Base-by-base conservation (phyloP, 2,888 invertebrate genomes). In the Bombylius discolor region DNA sequence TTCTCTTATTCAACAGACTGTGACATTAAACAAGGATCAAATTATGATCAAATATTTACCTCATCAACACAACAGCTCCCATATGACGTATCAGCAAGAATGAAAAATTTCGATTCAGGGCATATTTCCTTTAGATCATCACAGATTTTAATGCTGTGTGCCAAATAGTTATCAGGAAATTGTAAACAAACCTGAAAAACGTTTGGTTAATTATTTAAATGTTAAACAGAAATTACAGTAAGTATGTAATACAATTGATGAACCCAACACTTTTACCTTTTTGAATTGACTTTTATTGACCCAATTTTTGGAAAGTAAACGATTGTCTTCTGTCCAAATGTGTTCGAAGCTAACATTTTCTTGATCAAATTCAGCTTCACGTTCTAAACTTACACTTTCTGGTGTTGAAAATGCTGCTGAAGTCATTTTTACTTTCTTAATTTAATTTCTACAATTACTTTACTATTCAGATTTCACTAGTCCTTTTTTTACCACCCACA, bases 51-150 rank as follows among this genome's bases (percentile, higher is more conserved):
- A 53, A 39, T 13, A 44, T 36, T 13, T 14, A 55, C 67, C 56
- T 70, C 70, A 60, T 70, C 70, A 12, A 69, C 74, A 74, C 79
- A 68, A 59, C 67, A 86, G 80, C 89, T 93, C 62, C 91, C 93
- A 72, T 92, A 95, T 1, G 92, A 87, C 9, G 93, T 93, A 67
- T 96, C 95, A 4, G 89, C 94, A 55, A 96, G 76, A 64, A 95
- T 84, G 65, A 85, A 94, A 3, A 89, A 75, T 66, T 84, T 81
- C 3, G 73, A 71, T 53, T 77, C 74, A 32, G 70, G 64, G 13
- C 67, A 56, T 53, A 68, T 65, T 33, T 71, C 68, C 59, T 76
- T 77, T 6, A 82, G 70, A 65, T 79, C 78, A 45, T 79, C 77
- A 57, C 83, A 82, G 57, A 95, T 80, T 58, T 78, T 74, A 5